phyloP scores from a whole-genome alignment of 2,888 invertebrate genomes.

The Rotaria magnacalcarata region DNA sequence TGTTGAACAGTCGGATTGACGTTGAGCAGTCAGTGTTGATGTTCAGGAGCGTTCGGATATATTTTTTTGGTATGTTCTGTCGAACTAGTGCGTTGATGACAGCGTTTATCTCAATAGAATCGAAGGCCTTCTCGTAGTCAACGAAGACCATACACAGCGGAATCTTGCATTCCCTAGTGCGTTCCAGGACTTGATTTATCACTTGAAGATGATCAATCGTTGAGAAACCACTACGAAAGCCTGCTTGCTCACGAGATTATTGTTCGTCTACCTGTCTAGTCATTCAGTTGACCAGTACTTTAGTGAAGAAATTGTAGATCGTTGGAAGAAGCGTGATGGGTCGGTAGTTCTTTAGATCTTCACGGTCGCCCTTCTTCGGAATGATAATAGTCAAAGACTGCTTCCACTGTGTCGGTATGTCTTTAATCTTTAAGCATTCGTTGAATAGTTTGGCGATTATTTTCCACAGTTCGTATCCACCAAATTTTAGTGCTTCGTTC shows the following conservation, averaged over 20 bases:
- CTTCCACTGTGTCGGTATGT: background rate
- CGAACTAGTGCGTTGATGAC: no score
- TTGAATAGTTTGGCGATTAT: background rate
- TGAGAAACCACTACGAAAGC: background rate
- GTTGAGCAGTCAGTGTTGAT: no score
- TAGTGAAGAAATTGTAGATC: background rate
- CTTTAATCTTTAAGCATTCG: background rate
- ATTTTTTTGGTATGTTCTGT: no score
- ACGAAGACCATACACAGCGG: background rate
- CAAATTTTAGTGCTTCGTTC: background rate
- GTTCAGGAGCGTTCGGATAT: no score
- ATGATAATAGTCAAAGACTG: background rate
- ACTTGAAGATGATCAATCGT: background rate
- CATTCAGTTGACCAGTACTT: background rate
- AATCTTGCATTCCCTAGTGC: background rate
- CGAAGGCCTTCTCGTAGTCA: background rate
- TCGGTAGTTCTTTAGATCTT: constrained; percentile 10
- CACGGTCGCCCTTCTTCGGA: background rate
- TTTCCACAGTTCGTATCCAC: background rate
- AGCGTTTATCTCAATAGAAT: background rate
- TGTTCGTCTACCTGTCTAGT: background rate
- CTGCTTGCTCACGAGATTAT: background rate
- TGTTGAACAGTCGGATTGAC: no score
- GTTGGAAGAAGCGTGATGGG: background rate
- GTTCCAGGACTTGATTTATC: background rate